Conservation (phyloP, 2,797 vertebrate genomes). For the Sitta carolinensis region DNA sequence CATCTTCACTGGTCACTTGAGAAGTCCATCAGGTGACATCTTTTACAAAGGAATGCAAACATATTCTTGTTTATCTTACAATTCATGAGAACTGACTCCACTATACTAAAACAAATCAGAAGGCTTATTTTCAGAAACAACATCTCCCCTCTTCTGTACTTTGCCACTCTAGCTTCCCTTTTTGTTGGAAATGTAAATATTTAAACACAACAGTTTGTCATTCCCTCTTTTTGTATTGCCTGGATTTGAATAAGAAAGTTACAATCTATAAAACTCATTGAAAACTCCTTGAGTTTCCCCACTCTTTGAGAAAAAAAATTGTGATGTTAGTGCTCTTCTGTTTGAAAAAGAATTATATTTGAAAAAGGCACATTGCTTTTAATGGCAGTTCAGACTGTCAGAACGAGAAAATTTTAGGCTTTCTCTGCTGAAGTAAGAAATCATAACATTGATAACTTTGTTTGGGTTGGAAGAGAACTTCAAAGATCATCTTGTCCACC, state of each 20-base stretch:
- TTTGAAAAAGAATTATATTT: neutral
- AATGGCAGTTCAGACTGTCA: neutral
- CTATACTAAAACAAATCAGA: too few relatives aligned
- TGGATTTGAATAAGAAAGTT: neutral
- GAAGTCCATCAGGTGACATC: too few relatives aligned
- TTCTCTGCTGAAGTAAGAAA: neutral
- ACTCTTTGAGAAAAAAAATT: neutral
- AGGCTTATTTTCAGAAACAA: too few relatives aligned
- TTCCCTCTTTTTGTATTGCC: neutral
- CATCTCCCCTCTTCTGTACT: neutral
- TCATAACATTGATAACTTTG: neutral
- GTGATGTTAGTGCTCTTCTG: neutral
- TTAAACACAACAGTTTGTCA: neutral
- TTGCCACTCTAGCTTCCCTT: neutral
- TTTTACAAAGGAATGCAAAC: too few relatives aligned
- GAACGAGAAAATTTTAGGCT: neutral
- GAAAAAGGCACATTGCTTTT: neutral
- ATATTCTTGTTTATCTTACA: too few relatives aligned
- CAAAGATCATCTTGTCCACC: neutral
- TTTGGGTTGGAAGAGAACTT: neutral
- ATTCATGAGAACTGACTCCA: too few relatives aligned
- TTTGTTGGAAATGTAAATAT: neutral
- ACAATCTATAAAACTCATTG: neutral
- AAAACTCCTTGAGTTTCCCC: neutral
- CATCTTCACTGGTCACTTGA: too few relatives aligned